Base-by-base conservation (phyloP, 2,113 vertebrate genomes). In the Neogobius melanostomus region DNA sequence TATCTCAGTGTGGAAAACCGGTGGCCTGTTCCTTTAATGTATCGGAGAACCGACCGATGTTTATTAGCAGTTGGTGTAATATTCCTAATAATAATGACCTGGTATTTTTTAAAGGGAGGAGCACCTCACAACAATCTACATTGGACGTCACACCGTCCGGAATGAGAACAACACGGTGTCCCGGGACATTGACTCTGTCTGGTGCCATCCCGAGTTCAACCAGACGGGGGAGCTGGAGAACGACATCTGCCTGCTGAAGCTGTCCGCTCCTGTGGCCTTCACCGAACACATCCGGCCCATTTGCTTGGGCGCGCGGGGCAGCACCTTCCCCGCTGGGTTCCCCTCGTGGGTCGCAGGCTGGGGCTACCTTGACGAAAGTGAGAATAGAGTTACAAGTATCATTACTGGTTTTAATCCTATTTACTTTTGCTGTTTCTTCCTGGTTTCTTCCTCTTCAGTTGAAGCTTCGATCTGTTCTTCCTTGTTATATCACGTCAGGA, bases 341-440 rank as follows among this genome's bases (percentile, higher is more conserved):
- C 14, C 36, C 59, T 61, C 59, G 6, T 61, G 59, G 59, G 14
- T 61, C 59, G 36, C 59, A 5, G 59, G 59, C 59, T 61, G 59
- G 59, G 59, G 59, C 8, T 7, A 8, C 4, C 59, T n/a, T 8
- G 15, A n/a, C 14, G 43, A 61, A 12, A 6, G 59, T 61, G 42
- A 61, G 42, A 42, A 59, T 6, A 15, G 16, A 17, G 1, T 0
- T 53, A 1, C 0, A 36, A 36, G 4, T 14, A 1, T 50, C 5
- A 50, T 50, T 50, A 14, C 28, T 36, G 28, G 28, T 36, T 36
- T 36, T 36, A 36, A 36, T 36, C 28, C 21, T 21, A 21, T n/a
- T n/a, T n/a, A n/a, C n/a, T n/a, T n/a, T n/a, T n/a, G n/a, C n/a
- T n/a, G n/a, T n/a, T n/a, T n/a, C n/a, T n/a, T n/a, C n/a, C n/a